Conservation (phyloP, 2,797 vertebrate genomes). For the Enteromius paludinosus region DNA sequence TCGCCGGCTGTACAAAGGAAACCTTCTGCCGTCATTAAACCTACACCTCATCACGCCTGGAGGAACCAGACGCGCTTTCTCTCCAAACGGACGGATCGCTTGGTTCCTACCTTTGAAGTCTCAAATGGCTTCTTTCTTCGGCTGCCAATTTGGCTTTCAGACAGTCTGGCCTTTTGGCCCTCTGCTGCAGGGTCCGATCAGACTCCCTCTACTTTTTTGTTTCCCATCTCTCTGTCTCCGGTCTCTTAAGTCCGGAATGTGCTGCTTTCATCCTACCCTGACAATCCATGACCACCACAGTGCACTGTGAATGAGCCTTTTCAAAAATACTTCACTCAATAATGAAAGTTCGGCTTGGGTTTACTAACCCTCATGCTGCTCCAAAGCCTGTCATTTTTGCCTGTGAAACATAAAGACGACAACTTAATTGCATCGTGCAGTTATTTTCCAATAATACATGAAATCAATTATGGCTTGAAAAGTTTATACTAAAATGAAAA, state of each 20-base stretch:
- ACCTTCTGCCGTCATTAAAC: conserved; percentile 49
- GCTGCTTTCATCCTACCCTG: conserved; percentile 51
- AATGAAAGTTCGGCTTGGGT: neutral
- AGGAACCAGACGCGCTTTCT: conserved; percentile 46
- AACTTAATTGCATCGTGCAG: neutral
- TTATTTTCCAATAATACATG: neutral
- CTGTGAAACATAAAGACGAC: neutral
- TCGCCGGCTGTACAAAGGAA: conserved; percentile 29
- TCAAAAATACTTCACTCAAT: conserved; percentile 12
- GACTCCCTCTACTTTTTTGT: conserved; percentile 16
- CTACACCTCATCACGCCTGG: conserved; percentile 49
- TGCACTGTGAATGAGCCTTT: conserved; percentile 30
- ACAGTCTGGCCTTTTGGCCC: conserved; percentile 32
- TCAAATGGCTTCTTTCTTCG: conserved; percentile 45
- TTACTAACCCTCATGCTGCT: neutral
- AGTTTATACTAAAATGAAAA: neutral
- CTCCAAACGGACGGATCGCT: conserved; percentile 41
- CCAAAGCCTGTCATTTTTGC: neutral
- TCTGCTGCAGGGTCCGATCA: conserved; percentile 42
- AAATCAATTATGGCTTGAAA: neutral
- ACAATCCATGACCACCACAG: conserved; percentile 45
- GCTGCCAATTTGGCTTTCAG: conserved; percentile 49
- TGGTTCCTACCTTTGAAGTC: conserved; percentile 52
- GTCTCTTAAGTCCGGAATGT: conserved; percentile 36
- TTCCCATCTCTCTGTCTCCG: conserved; percentile 24